Base-by-base conservation (phyloP, 2,888 invertebrate species). In the Germaria angustata region DNA sequence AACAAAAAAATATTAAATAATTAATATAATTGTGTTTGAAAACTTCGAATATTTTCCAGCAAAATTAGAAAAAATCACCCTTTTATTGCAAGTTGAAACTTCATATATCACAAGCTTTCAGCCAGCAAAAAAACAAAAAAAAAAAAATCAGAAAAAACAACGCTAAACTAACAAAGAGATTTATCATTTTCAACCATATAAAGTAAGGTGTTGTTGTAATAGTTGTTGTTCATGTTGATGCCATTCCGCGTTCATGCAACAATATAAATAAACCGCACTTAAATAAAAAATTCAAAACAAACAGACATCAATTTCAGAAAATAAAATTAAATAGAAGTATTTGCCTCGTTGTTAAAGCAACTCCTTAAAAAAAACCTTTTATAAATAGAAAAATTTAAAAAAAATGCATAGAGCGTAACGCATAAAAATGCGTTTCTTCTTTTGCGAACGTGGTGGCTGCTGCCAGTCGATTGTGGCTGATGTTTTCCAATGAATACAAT, bases 361-460 rank as follows among this genome's bases (percentile, higher is more conserved):
- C 13, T 34, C 39, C 15, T 49, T 22, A 59, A 7, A 32, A 49
- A 32, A 36, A 20, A 20, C 9, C 17, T n/a, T 39, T 17, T 6
- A 17, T 2, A 44, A 15, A 41, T 17, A 63, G 15, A 32, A 49
- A 22, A 55, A 17, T n/a, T 15, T 15, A 49, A 20, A 49, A 44
- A 20, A 46, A 46, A 20, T 44, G 68, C 28, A 28, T 65, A n/a
- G 15, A 78, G 73, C 81, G 69, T 82, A 78, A 82, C 78, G 78
- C 81, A 82, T 75, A 75, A 66, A 68, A 69, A 82, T 73, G 81
- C 81, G 78, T 82, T 82, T 59, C 53, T 68, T 73, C 49, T 69
- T 32, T 15, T 1, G 41, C 39, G 36, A 36, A 13, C n/a, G n/a
- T n/a, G n/a, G n/a, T 41, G 11, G 22, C 39, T 36, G 72, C 34